Percentiles rank a stretch among this genome's conserved stretches.
Evolutionary conservation across 2,888 invertebrate genomes (phyloP).

Genomic region (Neria commutata): DNA sequence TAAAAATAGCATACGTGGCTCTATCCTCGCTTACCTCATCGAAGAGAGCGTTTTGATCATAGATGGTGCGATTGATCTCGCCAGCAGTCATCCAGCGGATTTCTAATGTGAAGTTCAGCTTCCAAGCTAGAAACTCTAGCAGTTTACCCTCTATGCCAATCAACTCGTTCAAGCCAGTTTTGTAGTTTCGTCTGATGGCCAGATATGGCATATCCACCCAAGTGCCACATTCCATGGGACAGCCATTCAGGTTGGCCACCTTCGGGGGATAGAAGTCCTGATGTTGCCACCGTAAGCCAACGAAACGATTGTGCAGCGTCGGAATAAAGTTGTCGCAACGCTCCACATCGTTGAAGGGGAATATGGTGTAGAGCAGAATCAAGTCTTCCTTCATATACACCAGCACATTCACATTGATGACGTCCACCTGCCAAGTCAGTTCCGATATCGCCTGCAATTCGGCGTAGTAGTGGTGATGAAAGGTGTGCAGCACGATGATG

Average conservation of each 20-base stretch:
- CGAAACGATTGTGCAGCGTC: constrained; percentile 34
- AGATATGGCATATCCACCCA: constrained; percentile 42
- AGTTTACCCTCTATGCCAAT: constrained; percentile 55
- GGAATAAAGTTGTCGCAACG: constrained; percentile 35
- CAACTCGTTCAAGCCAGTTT: neutral
- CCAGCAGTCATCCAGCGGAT: constrained; percentile 23
- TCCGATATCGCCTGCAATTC: constrained; percentile 32
- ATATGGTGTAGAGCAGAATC: constrained; percentile 34
- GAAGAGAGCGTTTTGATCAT: constrained; percentile 31
- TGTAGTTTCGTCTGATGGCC: neutral
- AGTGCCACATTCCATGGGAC: constrained; percentile 41
- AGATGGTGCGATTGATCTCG: constrained; percentile 34
- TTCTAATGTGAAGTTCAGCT: constrained; percentile 53
- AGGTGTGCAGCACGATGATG: constrained; percentile 35
- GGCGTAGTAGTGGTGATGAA: constrained; percentile 33
- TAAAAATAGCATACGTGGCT: neutral
- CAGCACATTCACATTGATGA: constrained; percentile 35
- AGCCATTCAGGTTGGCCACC: constrained; percentile 42
- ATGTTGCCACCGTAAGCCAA: constrained; percentile 31
- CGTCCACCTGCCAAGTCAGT: constrained; percentile 29
- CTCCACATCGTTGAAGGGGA: constrained; percentile 34
- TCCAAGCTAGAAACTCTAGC: constrained; percentile 39
- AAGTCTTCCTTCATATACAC: constrained; percentile 31
- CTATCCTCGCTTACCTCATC: constrained; percentile 26
- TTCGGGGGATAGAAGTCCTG: constrained; percentile 38